Evolutionary conservation across 2,113 vertebrate genomes (phyloP).

Genomic region (Acanthochromis polyacanthus): DNA sequence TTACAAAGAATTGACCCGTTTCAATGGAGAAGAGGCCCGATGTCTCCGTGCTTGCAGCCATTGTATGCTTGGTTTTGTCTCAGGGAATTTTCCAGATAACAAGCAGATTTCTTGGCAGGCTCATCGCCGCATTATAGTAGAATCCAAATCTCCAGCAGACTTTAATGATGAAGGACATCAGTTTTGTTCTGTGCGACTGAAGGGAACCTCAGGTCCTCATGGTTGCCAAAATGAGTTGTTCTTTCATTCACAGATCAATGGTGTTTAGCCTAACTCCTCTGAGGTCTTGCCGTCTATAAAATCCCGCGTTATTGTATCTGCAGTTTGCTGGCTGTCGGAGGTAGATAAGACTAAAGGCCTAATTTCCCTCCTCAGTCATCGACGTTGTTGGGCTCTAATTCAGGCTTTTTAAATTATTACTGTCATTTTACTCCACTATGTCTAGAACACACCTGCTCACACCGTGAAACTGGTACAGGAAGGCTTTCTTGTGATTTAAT

Average conservation of each 20-base stretch:
- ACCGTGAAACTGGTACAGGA: background rate
- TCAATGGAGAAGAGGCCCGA: background rate
- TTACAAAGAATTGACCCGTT: slow-evolving; percentile 40
- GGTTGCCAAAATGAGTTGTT: slow-evolving; percentile 45
- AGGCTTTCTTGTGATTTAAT: slow-evolving; percentile 25
- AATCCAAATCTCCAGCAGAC: slow-evolving; percentile 32
- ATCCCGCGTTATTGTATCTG: slow-evolving; percentile 30
- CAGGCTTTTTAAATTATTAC: slow-evolving; percentile 7
- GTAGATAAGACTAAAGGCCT: slow-evolving; percentile 47
- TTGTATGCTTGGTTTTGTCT: background rate
- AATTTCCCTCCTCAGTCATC: slow-evolving; percentile 15
- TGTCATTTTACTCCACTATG: background rate
- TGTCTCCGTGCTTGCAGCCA: background rate
- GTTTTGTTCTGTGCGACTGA: slow-evolving; percentile 33
- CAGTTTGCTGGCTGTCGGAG: slow-evolving; percentile 33
- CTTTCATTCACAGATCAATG: slow-evolving; percentile 52
- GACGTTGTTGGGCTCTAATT: background rate
- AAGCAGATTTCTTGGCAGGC: slow-evolving; percentile 36
- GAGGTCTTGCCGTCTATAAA: slow-evolving; percentile 44
- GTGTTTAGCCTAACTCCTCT: slow-evolving; percentile 25
- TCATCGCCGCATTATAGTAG: background rate
- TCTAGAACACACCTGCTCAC: background rate
- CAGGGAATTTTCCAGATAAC: slow-evolving; percentile 14
- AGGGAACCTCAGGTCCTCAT: slow-evolving; percentile 12
- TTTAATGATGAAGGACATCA: slow-evolving; percentile 42